A percentile compares a stretch with the other conserved stretches of the same genome.
Conservation (phyloP, 2,797 vertebrate genomes). For the Oreonectes daqikongensis region DNA sequence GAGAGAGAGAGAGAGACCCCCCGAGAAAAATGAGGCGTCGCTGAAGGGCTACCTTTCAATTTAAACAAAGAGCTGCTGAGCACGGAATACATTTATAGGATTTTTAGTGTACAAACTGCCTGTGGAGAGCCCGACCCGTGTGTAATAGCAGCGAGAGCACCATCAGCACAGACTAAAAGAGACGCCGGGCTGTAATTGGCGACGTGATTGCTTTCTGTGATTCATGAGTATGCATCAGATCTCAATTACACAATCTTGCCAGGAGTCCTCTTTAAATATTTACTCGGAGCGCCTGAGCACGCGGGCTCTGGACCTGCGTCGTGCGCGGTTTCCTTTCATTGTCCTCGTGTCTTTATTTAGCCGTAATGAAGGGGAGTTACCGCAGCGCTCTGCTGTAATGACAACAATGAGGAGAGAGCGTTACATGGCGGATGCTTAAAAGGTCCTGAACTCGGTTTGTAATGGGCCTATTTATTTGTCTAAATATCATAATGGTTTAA, state of each 20-base stretch:
- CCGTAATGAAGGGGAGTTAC: slow-evolving; percentile 38
- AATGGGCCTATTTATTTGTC: slow-evolving; percentile 26
- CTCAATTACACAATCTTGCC: slow-evolving; percentile 49
- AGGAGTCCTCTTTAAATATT: slow-evolving; percentile 52
- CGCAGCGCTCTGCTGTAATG: slow-evolving; percentile 20
- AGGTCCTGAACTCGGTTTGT: slow-evolving; percentile 19
- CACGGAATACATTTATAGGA: slow-evolving; percentile 33
- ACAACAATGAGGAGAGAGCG: slow-evolving; percentile 10
- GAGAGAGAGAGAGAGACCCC: slow-evolving; percentile 21
- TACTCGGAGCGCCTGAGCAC: slow-evolving; percentile 30
- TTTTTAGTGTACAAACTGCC: slow-evolving; percentile 27
- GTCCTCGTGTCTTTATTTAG: slow-evolving; percentile 38
- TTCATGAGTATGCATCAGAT: slow-evolving; percentile 45
- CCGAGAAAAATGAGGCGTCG: slow-evolving; percentile 9
- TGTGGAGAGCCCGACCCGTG: slow-evolving; percentile 21
- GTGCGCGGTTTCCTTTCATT: slow-evolving; percentile 26
- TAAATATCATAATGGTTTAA: neutral
- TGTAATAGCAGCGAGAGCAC: slow-evolving; percentile 32
- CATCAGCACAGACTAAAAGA: slow-evolving; percentile 25
- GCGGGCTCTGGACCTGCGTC: slow-evolving; percentile 14
- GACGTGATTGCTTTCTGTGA: slow-evolving; percentile 34
- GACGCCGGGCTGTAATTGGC: slow-evolving; percentile 25
- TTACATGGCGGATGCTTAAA: neutral
- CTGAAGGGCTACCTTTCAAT: slow-evolving; percentile 44
- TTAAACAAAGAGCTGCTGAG: slow-evolving; percentile 39